Evolutionary conservation across 2,888 invertebrate genomes (phyloP), one percentile per base, ranked within the genome.

Genomic region (Pristionchus maxplancki): DNA sequence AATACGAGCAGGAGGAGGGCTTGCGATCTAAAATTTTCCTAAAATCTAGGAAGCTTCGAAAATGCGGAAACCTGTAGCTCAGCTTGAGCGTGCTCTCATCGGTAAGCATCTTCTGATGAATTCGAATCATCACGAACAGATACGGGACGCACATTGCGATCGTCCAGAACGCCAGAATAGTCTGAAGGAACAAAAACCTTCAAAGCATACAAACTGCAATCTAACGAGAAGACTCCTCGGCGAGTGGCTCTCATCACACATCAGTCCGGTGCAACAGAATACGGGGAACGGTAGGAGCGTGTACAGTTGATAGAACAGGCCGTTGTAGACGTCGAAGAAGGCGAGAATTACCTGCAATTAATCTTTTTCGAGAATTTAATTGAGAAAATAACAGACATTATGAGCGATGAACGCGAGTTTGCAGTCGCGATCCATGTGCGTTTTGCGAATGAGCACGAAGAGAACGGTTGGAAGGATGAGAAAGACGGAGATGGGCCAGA

Each of bases 401-500:
- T 78, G 78, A 40, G 28, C 44, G n/a, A 78, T 44, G 44, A 78
- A 78, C 1, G 78, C 78, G 1, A 78, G 9, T 44, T 78, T 78
- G 78, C 78, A 78, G n/a, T 78, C 78, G n/a, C 24, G 78, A n/a
- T 44, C 44, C 78, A 78, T 78, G 40, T 24, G 44, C 11, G 78
- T 78, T 44, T 44, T 78, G 0, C 17, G 20, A 24, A 78, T 44
- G n/a, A 78, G 78, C 40, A 78, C 78, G 28, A 78, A 78, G n/a
- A 78, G 40, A 11, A 78, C 78, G 1, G n/a, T 1, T 6, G 78
- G 78, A 28, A 37, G 78, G 9, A 78, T 17, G n/a, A 78, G 24
- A 24, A 78, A 78, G 13, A 78, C 78, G 78, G 78, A 44, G n/a
- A 78, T 44, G n/a, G 78, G 78, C 78, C 78, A 78, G 44, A 44